Base-by-base conservation (phyloP, 2,797 vertebrate genomes). In the Poecilia gillii region DNA sequence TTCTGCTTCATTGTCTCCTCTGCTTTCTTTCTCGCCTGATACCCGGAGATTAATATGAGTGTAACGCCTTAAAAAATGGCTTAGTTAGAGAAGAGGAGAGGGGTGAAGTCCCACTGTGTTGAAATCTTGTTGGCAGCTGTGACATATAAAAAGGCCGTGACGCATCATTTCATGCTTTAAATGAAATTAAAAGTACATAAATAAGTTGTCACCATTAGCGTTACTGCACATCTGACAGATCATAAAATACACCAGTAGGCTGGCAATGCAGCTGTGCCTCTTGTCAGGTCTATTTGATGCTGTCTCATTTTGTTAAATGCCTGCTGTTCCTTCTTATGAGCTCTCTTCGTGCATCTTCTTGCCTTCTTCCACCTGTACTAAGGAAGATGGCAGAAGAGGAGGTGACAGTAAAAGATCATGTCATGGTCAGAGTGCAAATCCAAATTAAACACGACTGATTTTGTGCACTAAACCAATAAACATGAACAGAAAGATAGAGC, bases 181-280 rank as follows among this genome's bases (percentile, higher is more conserved):
- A 72, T 73, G 0, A 62, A 72, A 81, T 81, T 45, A 73, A 53
- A 81, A 73, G 45, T 73, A 81, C 49, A 76, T 72, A 80, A 59
- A 80, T 81, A 76, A 81, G 55, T 76, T 73, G 57, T 81, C 70
- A 53, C 57, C 55, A 33, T 64, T 57, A 64, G 43, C 39, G 33
- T 72, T 74, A 49, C 59, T 43, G 9, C 43, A 51, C 25, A 76
- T 59, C 51, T 73, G 53, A 73, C 74, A 55, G 46, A 53, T 66
- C 45, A 51, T 41, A n/a, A 66, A 53, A 62, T 53, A 43, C 45
- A 66, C 45, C 46, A 36, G 57, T 55, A n/a, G 46, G 36, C 57
- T 53, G 1, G 13, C 39, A n/a, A 49, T 75, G 51, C 74, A 75
- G 31, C 79, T 75, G 51, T 47, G 72, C 47, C 41, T 45, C 41